Evolutionary conservation across 2,888 invertebrate species (phyloP).

Genomic region (Epinotia ramella): DNA sequence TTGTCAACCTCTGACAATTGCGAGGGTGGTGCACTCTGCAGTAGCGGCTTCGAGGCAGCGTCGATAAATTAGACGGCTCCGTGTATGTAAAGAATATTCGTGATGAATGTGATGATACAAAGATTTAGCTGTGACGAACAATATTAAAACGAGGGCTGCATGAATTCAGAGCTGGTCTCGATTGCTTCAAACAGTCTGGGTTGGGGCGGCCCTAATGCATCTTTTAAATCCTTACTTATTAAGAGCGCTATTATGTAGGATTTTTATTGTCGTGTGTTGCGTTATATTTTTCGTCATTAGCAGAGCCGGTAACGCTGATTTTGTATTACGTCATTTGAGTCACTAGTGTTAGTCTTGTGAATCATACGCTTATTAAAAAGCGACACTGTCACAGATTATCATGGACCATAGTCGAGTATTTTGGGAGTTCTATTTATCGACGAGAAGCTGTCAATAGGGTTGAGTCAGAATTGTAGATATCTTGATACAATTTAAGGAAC

Average conservation of each 20-base stretch:
- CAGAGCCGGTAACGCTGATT: too few relatives aligned
- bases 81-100: not conserved
- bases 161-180: not conserved
- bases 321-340: too few relatives aligned
- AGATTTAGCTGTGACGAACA: not conserved
- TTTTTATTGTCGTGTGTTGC: too few relatives aligned
- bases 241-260: too few relatives aligned
- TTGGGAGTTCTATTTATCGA: not conserved
- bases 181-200: not conserved
- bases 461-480: not conserved
- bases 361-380: not conserved
- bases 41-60: slow-evolving; percentile 52
- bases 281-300: too few relatives aligned
- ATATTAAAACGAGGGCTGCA: not conserved
- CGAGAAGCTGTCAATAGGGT: slow-evolving; percentile 15
- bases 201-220: too few relatives aligned
- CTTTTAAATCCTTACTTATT: too few relatives aligned
- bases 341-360: not conserved
- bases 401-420: not conserved
- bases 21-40: slow-evolving; percentile 84
- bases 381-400: not conserved
- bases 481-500: not conserved
- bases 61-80: not conserved
- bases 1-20: slow-evolving; percentile 77
- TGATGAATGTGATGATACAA: not conserved